Evolutionary conservation across 1,140 invertebrate species (phyloP).

Genomic region (Episyrphus balteatus): DNA sequence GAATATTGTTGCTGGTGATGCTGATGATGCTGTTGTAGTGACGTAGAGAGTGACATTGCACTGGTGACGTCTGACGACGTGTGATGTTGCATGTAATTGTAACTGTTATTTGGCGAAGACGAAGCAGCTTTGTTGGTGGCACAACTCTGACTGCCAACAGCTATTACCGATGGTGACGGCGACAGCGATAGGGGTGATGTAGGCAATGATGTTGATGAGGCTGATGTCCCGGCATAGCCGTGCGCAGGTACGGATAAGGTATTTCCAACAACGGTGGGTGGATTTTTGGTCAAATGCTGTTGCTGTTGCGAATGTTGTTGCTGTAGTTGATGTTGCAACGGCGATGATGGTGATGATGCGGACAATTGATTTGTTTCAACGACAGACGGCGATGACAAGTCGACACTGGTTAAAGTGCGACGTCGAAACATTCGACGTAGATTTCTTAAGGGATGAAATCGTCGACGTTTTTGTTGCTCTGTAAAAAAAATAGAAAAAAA

Average conservation of each 20-base stretch:
- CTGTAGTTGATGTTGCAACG: conserved; percentile 19
- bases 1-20: conserved; percentile 13
- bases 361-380: neutral
- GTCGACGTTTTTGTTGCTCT: conserved; percentile 29
- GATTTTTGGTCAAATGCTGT: neutral
- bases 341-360: conserved; percentile 22
- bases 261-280: neutral
- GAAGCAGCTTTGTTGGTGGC: too few species aligned
- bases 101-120: too few species aligned
- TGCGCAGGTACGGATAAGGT: too few species aligned
- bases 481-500: conserved; percentile 2
- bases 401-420: conserved; percentile 25
- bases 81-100: neutral
- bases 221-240: too few species aligned
- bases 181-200: too few species aligned
- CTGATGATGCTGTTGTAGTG: conserved; percentile 6
- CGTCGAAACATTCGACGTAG: conserved; percentile 32
- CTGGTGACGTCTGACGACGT: conserved; percentile 3
- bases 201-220: too few species aligned
- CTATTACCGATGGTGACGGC: too few species aligned
- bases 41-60: conserved; percentile 5
- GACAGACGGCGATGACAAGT: neutral
- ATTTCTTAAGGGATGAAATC: conserved; percentile 35
- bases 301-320: conserved; percentile 7
- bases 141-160: too few species aligned